Evolutionary conservation across 2,797 vertebrate species (phyloP).

Genomic region (Chromis chromis): DNA sequence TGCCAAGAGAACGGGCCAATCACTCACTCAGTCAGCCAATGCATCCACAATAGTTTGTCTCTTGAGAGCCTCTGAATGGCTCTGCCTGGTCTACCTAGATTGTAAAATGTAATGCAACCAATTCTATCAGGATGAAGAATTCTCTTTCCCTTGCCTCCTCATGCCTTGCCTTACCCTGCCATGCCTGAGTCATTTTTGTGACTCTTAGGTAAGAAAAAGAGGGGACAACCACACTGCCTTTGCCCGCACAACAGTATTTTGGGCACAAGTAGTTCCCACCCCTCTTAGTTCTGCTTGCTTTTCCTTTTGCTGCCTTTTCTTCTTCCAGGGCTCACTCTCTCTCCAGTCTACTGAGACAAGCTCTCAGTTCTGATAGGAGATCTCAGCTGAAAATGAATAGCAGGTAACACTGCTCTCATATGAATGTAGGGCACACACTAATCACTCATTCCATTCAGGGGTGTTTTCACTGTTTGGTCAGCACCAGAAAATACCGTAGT

Average conservation of each 20-base stretch:
- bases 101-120: constrained; percentile 63
- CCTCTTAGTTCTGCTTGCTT: constrained; percentile 65
- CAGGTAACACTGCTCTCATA: constrained; percentile 69
- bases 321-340: constrained; percentile 62
- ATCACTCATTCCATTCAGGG: constrained; percentile 69
- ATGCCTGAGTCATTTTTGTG: constrained; percentile 58
- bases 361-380: constrained; percentile 62
- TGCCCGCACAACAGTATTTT: constrained; percentile 66
- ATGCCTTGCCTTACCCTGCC: constrained; percentile 75
- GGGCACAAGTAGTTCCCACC: constrained; percentile 65
- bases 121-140: constrained; percentile 56
- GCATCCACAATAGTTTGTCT: constrained; percentile 47
- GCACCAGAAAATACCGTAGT: constrained; percentile 53
- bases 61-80: constrained; percentile 54
- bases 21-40: constrained; percentile 50
- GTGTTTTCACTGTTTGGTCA: constrained; percentile 62
- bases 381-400: constrained; percentile 64
- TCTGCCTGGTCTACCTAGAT: constrained; percentile 62
- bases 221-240: constrained; percentile 74
- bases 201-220: constrained; percentile 63
- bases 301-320: constrained; percentile 76
- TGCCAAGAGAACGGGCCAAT: constrained; percentile 62
- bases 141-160: constrained; percentile 46
- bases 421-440: constrained; percentile 84
- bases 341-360: constrained; percentile 50